Evolutionary conservation across 2,797 vertebrate genomes (phyloP).

Genomic region (Petrocephalus schoutedeni): DNA sequence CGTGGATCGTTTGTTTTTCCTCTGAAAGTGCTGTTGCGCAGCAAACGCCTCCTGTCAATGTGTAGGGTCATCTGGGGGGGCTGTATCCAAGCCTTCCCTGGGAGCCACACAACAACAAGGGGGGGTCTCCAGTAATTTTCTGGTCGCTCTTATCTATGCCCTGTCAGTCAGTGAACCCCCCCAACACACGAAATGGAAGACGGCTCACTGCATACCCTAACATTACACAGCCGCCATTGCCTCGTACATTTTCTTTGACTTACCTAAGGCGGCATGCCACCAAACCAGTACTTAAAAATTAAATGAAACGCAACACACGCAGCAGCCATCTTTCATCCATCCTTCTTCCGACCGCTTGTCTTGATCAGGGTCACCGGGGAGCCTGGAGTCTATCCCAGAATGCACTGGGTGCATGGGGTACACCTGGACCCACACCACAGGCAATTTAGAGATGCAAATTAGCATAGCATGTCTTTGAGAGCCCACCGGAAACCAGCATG

Average conservation of each 20-base stretch:
- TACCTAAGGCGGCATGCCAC: background rate
- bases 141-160: background rate
- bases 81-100: background rate
- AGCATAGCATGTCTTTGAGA: background rate
- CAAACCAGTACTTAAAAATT: background rate
- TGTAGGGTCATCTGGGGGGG: background rate
- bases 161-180: background rate
- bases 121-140: background rate
- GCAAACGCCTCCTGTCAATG: background rate
- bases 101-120: background rate
- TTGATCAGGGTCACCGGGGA: background rate
- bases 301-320: background rate
- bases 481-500: background rate
- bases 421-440: background rate
- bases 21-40: background rate
- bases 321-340: background rate
- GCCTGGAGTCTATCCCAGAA: background rate
- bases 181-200: background rate
- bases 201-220: background rate
- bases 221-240: background rate
- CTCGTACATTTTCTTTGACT: background rate
- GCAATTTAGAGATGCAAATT: background rate
- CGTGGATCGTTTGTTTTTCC: background rate
- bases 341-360: background rate
- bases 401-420: background rate